Evolutionary conservation across 2,888 invertebrate species (phyloP).

Genomic region (Acleris holmiana): DNA sequence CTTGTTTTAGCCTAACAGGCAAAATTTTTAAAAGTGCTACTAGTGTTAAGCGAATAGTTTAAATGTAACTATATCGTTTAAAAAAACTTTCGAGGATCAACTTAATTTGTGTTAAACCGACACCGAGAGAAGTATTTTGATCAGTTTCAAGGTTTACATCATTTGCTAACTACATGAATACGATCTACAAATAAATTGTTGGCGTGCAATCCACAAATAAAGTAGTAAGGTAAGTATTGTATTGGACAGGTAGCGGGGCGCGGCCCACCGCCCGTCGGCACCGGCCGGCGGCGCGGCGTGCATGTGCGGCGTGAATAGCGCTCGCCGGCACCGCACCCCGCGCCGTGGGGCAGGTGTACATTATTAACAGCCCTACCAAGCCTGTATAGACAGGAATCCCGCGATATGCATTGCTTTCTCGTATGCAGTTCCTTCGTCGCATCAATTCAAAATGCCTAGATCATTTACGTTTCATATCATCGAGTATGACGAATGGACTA

Average conservation of each 20-base stretch:
- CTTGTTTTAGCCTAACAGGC: conserved; percentile 24
- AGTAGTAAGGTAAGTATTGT: conserved; percentile 1
- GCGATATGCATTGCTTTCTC: conserved; percentile 15
- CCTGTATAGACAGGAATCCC: conserved; percentile 21
- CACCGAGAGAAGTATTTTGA: too few relatives aligned
- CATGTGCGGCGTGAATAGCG: conserved; percentile 33
- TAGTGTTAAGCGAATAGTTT: neutral
- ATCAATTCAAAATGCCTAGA: too few relatives aligned
- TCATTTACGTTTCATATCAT: too few relatives aligned
- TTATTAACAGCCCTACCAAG: conserved; percentile 31
- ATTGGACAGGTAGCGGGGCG: conserved; percentile 26
- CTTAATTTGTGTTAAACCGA: too few relatives aligned
- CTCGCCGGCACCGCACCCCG: conserved; percentile 21
- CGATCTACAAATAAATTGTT: conserved; percentile 1
- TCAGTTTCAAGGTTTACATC: too few relatives aligned
- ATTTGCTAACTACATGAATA: neutral
- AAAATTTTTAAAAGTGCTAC: neutral
- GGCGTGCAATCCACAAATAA: conserved; percentile 5
- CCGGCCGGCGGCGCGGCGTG: conserved; percentile 14
- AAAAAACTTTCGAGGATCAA: too few relatives aligned
- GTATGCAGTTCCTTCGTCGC: conserved; percentile 13
- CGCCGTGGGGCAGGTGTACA: conserved; percentile 29
- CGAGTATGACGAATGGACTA: too few relatives aligned
- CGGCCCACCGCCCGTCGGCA: conserved; percentile 17
- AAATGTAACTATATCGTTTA: too few relatives aligned